Evolutionary conservation across 2,888 invertebrate species (phyloP).

Genomic region (Aphrophora alni): DNA sequence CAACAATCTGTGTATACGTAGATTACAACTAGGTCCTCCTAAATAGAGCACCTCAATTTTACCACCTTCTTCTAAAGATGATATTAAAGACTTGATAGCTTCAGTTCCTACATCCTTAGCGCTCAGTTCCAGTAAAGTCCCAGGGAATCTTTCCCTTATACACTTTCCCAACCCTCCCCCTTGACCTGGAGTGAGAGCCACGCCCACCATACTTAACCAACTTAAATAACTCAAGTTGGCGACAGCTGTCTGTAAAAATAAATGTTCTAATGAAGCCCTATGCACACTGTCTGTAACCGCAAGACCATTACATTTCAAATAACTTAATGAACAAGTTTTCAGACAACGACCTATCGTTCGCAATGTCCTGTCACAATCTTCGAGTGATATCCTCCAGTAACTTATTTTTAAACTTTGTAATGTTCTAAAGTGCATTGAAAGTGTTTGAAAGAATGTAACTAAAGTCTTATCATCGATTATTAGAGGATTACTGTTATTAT

Average conservation of each 20-base stretch:
- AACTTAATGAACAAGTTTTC: slow-evolving; percentile 56
- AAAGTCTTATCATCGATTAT: slow-evolving; percentile 61
- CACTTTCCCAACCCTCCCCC: slow-evolving; percentile 56
- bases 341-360: slow-evolving; percentile 55
- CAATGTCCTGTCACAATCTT: slow-evolving; percentile 56
- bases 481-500: slow-evolving; percentile 56
- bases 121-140: slow-evolving; percentile 56
- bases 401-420: slow-evolving; percentile 57
- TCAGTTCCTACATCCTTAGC: slow-evolving; percentile 56
- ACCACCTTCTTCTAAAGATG: slow-evolving; percentile 56
- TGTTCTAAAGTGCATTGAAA: slow-evolving; percentile 58
- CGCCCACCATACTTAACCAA: slow-evolving; percentile 57
- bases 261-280: slow-evolving; percentile 56
- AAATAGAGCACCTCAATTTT: slow-evolving; percentile 56
- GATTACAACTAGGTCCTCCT: slow-evolving; percentile 55
- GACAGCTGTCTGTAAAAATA: slow-evolving; percentile 54
- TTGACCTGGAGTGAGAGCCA: slow-evolving; percentile 55
- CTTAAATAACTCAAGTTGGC: slow-evolving; percentile 56
- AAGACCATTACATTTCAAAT: slow-evolving; percentile 56
- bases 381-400: slow-evolving; percentile 55
- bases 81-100: slow-evolving; percentile 56
- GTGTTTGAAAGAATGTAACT: slow-evolving; percentile 59
- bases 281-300: slow-evolving; percentile 56
- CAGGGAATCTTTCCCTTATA: slow-evolving; percentile 56
- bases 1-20: slow-evolving; percentile 37